Percentiles rank a stretch among this genome's conserved stretches.
phyloP scores from a whole-genome alignment of 2,113 vertebrate genomes.

The Lepisosteus oculatus region DNA sequence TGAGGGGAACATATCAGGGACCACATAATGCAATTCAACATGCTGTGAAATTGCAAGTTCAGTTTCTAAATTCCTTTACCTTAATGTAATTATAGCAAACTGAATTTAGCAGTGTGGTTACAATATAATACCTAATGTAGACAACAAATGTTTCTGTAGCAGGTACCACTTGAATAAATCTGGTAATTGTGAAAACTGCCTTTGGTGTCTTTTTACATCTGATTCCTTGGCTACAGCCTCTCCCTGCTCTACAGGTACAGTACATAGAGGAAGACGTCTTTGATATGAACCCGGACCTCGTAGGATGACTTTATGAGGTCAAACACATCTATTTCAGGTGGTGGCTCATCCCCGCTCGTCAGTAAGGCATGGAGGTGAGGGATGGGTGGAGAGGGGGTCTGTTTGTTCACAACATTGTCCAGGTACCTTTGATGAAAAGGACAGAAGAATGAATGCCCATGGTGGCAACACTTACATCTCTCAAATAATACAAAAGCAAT shows the following conservation, averaged over 20 bases:
- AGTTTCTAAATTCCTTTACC: no score
- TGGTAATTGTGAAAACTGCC: no score
- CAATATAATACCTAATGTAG: no score
- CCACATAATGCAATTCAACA: no score
- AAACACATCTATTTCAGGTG: conserved; percentile 84
- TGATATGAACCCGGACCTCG: conserved; percentile 65
- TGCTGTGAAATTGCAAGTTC: no score
- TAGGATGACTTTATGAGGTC: conserved; percentile 90
- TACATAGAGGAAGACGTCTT: not conserved
- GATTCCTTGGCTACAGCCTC: no score
- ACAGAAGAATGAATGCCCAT: not conserved
- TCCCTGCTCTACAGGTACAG: not conserved
- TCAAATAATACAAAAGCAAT: not conserved
- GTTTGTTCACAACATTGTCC: conserved; percentile 91
- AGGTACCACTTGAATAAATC: no score
- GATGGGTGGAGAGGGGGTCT: conserved; percentile 80
- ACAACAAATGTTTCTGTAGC: no score
- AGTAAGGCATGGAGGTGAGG: conserved; percentile 86
- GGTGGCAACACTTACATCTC: not conserved
- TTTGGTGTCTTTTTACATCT: no score
- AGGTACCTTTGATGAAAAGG: conserved; percentile 70
- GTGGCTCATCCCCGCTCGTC: conserved; percentile 81
- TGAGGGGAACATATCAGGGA: no score
- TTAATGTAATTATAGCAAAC: no score
- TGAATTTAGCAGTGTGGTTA: no score